Conservation (phyloP, 2,113 vertebrate genomes). For the Tinamus guttatus region DNA sequence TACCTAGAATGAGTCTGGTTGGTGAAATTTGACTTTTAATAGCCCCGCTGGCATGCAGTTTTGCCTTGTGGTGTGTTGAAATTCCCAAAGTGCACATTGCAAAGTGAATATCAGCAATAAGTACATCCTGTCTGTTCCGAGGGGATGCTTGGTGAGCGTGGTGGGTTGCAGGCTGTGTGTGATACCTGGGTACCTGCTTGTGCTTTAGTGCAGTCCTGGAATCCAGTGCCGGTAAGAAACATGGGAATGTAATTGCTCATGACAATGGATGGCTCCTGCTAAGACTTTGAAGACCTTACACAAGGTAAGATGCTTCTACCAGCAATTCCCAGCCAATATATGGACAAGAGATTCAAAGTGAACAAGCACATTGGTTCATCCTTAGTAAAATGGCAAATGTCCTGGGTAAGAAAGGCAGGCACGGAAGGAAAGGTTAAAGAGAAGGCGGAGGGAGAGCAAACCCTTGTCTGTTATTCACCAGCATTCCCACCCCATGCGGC, state of each 20-base stretch:
- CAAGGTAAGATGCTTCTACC: neutral
- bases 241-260: neutral
- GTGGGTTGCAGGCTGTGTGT: neutral
- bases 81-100: neutral
- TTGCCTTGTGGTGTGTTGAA: neutral
- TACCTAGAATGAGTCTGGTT: slow-evolving; percentile 26
- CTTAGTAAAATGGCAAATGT: neutral
- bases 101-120: neutral
- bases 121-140: neutral
- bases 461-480: neutral
- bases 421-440: neutral
- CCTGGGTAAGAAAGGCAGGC: neutral
- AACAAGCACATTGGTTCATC: accelerated
- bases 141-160: neutral
- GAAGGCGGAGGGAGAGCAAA: neutral
- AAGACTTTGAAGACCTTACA: neutral
- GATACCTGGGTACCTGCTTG: neutral
- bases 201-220: neutral
- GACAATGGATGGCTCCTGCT: neutral
- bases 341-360: neutral
- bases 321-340: neutral
- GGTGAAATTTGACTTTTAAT: slow-evolving; percentile 65
- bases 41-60: neutral
- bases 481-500: neutral
- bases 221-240: neutral